Percentiles rank a stretch among this genome's conserved stretches.
Conservation (phyloP, 64 coral and sea anemone genomes). For the Montipora capricornis region DNA sequence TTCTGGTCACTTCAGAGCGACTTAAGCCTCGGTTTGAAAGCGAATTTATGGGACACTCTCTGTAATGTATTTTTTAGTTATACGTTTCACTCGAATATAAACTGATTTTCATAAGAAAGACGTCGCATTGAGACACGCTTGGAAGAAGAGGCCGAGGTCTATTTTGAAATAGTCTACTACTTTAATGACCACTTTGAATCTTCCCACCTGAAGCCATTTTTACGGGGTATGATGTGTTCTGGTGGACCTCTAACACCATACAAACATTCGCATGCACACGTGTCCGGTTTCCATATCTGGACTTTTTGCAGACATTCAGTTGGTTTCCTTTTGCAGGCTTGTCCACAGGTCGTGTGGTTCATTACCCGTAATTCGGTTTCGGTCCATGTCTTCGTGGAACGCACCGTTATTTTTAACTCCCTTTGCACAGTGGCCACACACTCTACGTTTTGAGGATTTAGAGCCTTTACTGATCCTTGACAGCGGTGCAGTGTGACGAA, state of each 20-base stretch:
- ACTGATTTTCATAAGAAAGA: too few species aligned
- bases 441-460: slow-evolving; percentile 3
- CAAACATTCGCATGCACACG: slow-evolving; percentile 44
- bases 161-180: too few species aligned
- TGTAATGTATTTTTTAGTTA: too few species aligned
- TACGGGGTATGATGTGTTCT: slow-evolving; percentile 19
- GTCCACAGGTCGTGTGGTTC: slow-evolving; percentile 65
- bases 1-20: too few species aligned
- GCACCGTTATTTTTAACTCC: slow-evolving; percentile 16
- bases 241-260: neutral
- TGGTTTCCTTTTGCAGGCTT: slow-evolving; percentile 8
- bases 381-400: neutral
- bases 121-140: too few species aligned
- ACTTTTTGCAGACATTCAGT: slow-evolving; percentile 5
- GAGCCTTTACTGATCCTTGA: slow-evolving; percentile 15
- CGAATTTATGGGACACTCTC: too few species aligned
- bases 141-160: too few species aligned
- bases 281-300: slow-evolving; percentile 35
- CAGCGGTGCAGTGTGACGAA: slow-evolving; percentile 63
- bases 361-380: neutral
- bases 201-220: slow-evolving; percentile 50
- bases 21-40: too few species aligned
- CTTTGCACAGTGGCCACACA: slow-evolving; percentile 15
- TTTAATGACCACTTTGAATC: neutral
- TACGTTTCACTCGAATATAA: too few species aligned